Evolutionary conservation across 2,113 vertebrate genomes (phyloP).

Genomic region (Sylvicapra grimmia): DNA sequence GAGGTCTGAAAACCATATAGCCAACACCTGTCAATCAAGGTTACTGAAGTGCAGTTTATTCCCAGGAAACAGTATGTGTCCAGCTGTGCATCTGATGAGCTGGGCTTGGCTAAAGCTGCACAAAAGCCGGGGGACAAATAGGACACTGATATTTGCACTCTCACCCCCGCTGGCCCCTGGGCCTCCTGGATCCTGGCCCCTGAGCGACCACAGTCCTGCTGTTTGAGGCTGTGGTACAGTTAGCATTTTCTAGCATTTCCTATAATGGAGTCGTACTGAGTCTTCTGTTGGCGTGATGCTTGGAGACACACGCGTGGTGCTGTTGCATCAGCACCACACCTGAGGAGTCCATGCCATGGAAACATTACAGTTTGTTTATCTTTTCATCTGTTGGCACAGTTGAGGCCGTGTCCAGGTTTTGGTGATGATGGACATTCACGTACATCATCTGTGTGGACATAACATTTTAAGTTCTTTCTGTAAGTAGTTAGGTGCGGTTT

Average conservation of each 20-base stretch:
- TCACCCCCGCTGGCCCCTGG: fast-evolving
- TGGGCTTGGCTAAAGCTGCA: neutral
- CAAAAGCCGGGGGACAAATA: fast-evolving
- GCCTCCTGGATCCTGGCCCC: too few relatives aligned
- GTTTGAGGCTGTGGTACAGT: too few relatives aligned
- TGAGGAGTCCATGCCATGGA: fast-evolving
- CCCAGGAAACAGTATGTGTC: fast-evolving
- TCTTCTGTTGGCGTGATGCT: too few relatives aligned
- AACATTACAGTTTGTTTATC: too few relatives aligned
- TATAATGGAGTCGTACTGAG: fast-evolving
- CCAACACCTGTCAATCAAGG: fast-evolving
- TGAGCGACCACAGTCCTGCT: too few relatives aligned
- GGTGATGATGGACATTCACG: too few relatives aligned
- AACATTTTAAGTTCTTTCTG: neutral
- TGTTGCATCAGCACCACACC: too few relatives aligned
- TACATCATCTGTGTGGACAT: neutral
- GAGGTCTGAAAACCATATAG: neutral
- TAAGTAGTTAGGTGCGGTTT: neutral
- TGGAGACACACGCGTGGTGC: fast-evolving
- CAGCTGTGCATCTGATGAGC: neutral
- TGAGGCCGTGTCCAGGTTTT: neutral
- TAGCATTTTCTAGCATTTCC: neutral
- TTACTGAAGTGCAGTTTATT: neutral
- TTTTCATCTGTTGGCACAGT: neutral
- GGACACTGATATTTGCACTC: neutral